phyloP scores from a whole-genome alignment of 2,888 invertebrate genomes.

The Limenitis camilla region DNA sequence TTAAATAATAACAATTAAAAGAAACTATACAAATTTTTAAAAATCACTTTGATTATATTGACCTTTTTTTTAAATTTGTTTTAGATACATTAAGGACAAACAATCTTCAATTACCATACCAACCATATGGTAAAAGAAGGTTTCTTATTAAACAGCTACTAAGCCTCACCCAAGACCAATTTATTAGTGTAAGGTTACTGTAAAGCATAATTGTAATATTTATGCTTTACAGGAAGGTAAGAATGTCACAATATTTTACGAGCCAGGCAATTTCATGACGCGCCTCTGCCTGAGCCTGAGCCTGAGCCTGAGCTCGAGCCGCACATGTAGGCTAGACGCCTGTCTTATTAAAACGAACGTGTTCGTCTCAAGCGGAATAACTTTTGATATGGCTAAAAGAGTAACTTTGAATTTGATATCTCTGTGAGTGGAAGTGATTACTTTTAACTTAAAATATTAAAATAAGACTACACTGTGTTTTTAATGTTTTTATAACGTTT shows the following conservation, averaged over 20 bases:
- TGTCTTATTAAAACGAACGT: constrained; percentile 29
- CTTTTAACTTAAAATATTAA: neutral
- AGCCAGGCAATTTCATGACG: constrained; percentile 29
- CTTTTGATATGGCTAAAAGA: constrained; percentile 11
- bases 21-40: no score
- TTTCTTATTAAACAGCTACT: no score
- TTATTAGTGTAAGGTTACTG: no score
- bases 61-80: no score
- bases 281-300: neutral
- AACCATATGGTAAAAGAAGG: no score
- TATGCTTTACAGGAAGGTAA: constrained; percentile 17
- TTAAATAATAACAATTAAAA: no score
- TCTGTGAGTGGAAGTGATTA: neutral
- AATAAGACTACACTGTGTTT: neutral
- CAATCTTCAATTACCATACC: no score
- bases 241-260: constrained; percentile 27
- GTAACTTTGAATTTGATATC: constrained; percentile 8
- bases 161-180: no score
- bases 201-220: no score
- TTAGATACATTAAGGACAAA: no score
- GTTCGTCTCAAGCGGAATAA: constrained; percentile 3
- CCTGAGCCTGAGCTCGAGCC: neutral
- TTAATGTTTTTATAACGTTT: neutral
- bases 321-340: constrained; percentile 28
- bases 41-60: no score